Conservation (phyloP, 2,888 invertebrate genomes). For the Harmothoe impar region DNA sequence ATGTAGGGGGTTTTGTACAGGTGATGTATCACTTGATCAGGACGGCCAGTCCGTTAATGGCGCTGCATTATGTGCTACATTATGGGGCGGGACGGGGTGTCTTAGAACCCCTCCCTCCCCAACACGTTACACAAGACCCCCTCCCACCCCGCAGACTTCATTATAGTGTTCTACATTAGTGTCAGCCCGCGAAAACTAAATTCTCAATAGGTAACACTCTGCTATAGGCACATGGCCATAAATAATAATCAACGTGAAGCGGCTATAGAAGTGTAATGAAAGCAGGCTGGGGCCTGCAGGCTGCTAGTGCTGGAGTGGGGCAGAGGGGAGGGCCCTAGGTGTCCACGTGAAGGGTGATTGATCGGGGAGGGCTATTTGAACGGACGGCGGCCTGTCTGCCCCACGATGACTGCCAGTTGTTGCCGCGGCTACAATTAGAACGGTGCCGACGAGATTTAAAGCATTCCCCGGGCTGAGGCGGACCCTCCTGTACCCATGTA, state of each 20-base stretch:
- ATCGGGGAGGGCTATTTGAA: not conserved
- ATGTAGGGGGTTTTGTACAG: not conserved
- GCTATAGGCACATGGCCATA: slow-evolving; percentile 2
- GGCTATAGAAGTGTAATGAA: not conserved
- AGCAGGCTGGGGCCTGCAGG: not conserved
- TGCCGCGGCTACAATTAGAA: slow-evolving; percentile 22
- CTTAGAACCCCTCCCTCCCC: not conserved
- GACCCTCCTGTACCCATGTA: not conserved
- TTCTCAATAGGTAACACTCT: no score
- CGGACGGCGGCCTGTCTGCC: slow-evolving; percentile 15
- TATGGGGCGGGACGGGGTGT: not conserved
- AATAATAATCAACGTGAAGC: slow-evolving; percentile 20
- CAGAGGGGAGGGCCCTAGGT: not conserved
- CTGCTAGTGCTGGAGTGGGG: not conserved
- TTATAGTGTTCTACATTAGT: no score
- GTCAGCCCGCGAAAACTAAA: no score
- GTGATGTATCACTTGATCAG: slow-evolving; percentile 24
- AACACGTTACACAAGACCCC: not conserved
- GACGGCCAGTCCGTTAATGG: not conserved
- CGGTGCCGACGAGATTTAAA: not conserved
- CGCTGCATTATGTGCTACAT: not conserved
- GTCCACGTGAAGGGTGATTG: not conserved
- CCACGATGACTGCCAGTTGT: slow-evolving; percentile 47
- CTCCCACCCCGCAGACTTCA: not conserved
- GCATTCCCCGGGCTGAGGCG: not conserved